phyloP scores from a whole-genome alignment of 1,140 invertebrate genomes.

The Frieseomelitta varia region DNA sequence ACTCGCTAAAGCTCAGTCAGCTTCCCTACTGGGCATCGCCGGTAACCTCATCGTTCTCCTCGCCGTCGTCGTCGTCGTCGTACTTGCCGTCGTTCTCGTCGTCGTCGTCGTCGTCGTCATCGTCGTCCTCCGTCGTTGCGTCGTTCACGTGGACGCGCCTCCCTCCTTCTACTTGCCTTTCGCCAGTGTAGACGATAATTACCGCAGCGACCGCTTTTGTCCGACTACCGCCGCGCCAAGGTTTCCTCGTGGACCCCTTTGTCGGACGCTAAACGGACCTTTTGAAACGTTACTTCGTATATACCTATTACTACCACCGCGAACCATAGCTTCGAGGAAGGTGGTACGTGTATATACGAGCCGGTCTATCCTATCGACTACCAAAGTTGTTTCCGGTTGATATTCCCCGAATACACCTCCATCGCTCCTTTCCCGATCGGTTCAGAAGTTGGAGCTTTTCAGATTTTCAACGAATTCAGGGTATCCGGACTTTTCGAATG shows the following conservation, averaged over 20 bases:
- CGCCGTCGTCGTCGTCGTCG: conserved; percentile 16
- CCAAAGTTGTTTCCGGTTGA: conserved; percentile 6
- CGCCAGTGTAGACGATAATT: conserved; percentile 73
- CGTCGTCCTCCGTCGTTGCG: conserved; percentile 53
- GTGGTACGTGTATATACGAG: conserved; percentile 10
- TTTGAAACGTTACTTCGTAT: conserved; percentile 63
- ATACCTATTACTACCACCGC: conserved; percentile 57
- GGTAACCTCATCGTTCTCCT: conserved; percentile 45
- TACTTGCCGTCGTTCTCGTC: conserved; percentile 13
- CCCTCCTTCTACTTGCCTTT: conserved; percentile 51
- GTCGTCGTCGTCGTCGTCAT: conserved; percentile 21
- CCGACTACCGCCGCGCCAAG: conserved; percentile 51
- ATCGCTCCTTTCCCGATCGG: background rate
- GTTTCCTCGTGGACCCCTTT: conserved; percentile 72
- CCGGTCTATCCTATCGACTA: conserved; percentile 1
- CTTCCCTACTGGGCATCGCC: conserved; percentile 61
- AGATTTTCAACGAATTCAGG: background rate
- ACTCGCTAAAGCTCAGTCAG: conserved; percentile 79
- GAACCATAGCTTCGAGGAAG: conserved; percentile 4
- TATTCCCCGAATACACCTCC: background rate
- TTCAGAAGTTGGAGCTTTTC: no score
- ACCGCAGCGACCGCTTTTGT: conserved; percentile 75
- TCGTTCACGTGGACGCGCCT: conserved; percentile 62
- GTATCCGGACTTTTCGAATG: background rate
- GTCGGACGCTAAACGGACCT: conserved; percentile 61